A percentile compares a stretch with the other conserved stretches of the same genome.
These are phyloP conservation scores for Tenodera sinensis DNA, from an alignment of 2,888 invertebrate genomes.

Conservation along the genomic window DNA sequence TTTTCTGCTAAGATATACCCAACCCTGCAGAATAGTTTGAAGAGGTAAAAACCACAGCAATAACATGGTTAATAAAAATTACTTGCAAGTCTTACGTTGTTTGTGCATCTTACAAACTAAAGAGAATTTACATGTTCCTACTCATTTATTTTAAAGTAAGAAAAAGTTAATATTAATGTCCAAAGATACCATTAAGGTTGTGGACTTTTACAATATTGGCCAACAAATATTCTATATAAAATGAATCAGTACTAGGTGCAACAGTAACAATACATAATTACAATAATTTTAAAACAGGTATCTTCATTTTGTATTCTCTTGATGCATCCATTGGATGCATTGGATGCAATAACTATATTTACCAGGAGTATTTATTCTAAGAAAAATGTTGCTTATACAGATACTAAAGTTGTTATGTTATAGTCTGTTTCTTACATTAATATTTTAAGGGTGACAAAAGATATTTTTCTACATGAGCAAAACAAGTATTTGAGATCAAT, in stretches of 20 bases:
- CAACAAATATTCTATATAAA: too few relatives aligned
- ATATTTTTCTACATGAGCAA: not conserved
- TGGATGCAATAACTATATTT: not conserved
- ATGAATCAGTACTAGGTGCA: not conserved
- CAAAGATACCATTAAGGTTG: too few relatives aligned
- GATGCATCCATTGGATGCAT: not conserved
- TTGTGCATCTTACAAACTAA: too few relatives aligned
- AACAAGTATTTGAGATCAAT: not conserved
- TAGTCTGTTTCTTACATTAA: not conserved
- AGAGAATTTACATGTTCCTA: too few relatives aligned
- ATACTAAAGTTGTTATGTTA: not conserved
- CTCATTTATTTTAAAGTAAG: too few relatives aligned
- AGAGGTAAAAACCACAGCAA: too few relatives aligned
- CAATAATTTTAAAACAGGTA: not conserved
- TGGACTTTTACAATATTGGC: too few relatives aligned
- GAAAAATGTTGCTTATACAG: not conserved
- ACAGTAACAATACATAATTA: not conserved
- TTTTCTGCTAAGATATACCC: too few relatives aligned
- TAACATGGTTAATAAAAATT: too few relatives aligned
- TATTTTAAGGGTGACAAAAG: not conserved
- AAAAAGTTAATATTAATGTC: too few relatives aligned
- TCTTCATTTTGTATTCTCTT: not conserved
- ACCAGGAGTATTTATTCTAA: not conserved
- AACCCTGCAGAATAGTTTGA: too few relatives aligned
- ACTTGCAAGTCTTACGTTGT: too few relatives aligned